Percentiles rank a stretch among this genome's conserved stretches.
These are phyloP conservation scores for Chaenocephalus aceratus DNA, from an alignment of 2,113 vertebrate genomes.

Conservation along the genomic window DNA sequence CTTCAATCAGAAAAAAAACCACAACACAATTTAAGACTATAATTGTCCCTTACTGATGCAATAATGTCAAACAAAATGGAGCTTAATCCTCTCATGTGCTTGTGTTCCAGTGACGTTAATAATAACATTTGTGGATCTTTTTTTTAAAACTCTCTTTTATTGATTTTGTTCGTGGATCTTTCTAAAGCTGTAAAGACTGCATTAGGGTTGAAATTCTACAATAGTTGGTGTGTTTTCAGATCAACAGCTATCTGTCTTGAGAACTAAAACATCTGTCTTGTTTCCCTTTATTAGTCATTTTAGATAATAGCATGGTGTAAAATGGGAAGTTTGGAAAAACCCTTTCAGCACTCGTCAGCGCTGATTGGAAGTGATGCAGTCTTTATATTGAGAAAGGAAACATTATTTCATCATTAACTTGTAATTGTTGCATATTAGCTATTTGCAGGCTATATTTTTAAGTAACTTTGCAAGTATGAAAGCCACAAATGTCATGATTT, in stretches of 20 bases:
- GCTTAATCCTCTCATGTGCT: background rate
- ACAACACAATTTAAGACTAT: background rate
- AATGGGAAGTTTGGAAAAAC: slow-evolving; percentile 67
- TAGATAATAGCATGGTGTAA: slow-evolving; percentile 10
- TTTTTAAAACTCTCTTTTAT: too few species aligned
- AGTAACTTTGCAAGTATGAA: background rate
- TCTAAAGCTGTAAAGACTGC: background rate
- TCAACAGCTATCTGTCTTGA: background rate
- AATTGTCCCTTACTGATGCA: background rate
- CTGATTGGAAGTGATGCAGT: background rate
- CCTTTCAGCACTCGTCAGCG: slow-evolving; percentile 8
- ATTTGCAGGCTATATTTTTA: background rate
- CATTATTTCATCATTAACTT: background rate
- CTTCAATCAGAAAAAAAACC: background rate
- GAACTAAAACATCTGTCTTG: slow-evolving; percentile 1
- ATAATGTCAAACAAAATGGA: background rate
- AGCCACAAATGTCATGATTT: background rate
- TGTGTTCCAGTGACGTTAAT: background rate
- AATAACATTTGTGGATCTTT: background rate
- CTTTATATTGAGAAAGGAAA: background rate
- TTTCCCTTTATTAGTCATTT: slow-evolving; percentile 5
- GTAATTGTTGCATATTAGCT: background rate
- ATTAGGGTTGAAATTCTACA: background rate
- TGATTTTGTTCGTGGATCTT: too few species aligned
- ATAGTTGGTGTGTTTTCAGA: background rate